Percentiles rank a stretch among this genome's conserved stretches.
Conservation (phyloP, 2,888 invertebrate species). For the Amiota communis region DNA sequence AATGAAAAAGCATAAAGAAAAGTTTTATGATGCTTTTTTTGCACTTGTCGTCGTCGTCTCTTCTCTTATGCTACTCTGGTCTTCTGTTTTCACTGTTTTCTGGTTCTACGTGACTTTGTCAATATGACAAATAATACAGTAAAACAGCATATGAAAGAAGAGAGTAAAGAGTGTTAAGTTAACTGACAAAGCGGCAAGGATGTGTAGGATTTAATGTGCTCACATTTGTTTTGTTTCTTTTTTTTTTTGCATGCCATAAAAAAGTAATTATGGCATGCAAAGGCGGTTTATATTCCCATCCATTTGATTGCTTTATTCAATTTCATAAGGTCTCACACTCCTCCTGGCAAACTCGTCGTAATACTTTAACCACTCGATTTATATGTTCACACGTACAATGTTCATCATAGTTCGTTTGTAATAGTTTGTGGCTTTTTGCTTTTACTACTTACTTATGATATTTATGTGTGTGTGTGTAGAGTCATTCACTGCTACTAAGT, state of each 20-base stretch:
- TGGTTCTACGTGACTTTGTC: slow-evolving; percentile 13
- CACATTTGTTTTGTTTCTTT: background rate
- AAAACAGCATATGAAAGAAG: background rate
- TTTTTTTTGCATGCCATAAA: slow-evolving; percentile 11
- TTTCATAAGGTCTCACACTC: background rate
- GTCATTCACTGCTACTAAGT: no score
- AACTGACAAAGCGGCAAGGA: background rate
- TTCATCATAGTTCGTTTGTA: no score
- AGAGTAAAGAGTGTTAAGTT: background rate
- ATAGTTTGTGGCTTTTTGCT: background rate
- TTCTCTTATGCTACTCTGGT: background rate
- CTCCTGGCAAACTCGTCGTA: no score
- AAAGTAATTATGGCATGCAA: slow-evolving; percentile 17
- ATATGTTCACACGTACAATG: background rate
- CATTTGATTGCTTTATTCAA: slow-evolving; percentile 2
- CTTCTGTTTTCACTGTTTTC: background rate
- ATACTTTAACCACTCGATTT: background rate
- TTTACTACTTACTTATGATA: no score
- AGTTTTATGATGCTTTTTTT: background rate
- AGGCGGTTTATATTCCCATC: no score
- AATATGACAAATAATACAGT: slow-evolving; percentile 22
- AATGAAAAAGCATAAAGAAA: background rate
- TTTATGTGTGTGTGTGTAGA: no score
- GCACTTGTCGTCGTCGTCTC: background rate
- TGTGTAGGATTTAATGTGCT: background rate